These are phyloP conservation scores for Cyprinodon variegatus DNA, from an alignment of 2,113 vertebrate genomes.

Conservation along the genomic window DNA sequence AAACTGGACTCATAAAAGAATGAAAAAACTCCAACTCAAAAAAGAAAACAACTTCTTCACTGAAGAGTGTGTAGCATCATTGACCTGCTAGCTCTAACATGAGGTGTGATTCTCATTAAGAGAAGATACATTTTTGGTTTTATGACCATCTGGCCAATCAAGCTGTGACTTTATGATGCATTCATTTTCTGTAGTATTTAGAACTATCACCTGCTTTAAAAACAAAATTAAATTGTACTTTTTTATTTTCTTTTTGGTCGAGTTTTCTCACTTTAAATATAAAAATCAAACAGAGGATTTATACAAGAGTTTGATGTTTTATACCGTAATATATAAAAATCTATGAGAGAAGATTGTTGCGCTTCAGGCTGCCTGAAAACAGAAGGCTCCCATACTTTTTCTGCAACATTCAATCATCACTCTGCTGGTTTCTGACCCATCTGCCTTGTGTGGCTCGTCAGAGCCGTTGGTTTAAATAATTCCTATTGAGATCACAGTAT, in stretches of 20 bases:
- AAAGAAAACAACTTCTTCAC: not conserved
- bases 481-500: conserved; percentile 2
- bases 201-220: not conserved
- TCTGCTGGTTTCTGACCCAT: not conserved
- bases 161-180: not conserved
- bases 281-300: not conserved
- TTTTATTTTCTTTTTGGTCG: not conserved
- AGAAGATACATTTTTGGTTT: too few relatives aligned
- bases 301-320: not conserved
- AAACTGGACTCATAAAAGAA: too few relatives aligned
- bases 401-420: not conserved
- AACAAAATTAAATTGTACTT: not conserved
- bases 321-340: too few relatives aligned
- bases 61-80: not conserved
- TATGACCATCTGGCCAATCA: too few relatives aligned
- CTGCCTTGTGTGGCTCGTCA: not conserved
- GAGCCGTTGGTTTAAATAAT: not conserved
- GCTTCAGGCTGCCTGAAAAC: not conserved
- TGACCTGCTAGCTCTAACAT: not conserved
- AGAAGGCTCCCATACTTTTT: not conserved
- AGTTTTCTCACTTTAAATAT: not conserved
- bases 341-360: not conserved
- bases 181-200: not conserved
- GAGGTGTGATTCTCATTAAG: too few relatives aligned
- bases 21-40: too few relatives aligned